These are phyloP conservation scores for Nezara viridula DNA, from an alignment of 2,888 invertebrate genomes.

Conservation along the genomic window DNA sequence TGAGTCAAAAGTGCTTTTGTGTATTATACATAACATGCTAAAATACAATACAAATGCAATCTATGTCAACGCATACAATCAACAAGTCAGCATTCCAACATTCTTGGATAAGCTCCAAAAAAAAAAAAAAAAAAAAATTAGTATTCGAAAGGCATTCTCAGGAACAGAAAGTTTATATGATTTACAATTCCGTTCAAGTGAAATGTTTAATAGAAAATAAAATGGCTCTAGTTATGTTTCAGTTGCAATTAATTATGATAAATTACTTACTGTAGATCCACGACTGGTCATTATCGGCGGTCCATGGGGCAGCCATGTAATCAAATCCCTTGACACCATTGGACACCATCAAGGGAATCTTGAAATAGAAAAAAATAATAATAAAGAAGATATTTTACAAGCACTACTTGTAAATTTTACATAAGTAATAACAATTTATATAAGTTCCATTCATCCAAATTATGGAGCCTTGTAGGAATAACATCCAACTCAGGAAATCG, in stretches of 20 bases:
- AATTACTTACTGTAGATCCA: slow-evolving; percentile 63
- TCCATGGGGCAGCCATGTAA: slow-evolving; percentile 63
- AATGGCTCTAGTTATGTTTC: not conserved
- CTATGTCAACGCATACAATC: slow-evolving; percentile 12
- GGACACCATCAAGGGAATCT: slow-evolving; percentile 64
- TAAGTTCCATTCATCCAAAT: not conserved
- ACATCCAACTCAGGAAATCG: too few relatives aligned
- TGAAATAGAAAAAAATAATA: slow-evolving; percentile 53
- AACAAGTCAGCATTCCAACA: slow-evolving; percentile 15
- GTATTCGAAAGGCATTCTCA: not conserved
- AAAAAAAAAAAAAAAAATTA: not conserved
- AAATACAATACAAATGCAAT: slow-evolving; percentile 8
- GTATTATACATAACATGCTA: not conserved
- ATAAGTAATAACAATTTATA: not conserved
- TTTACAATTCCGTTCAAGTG: not conserved
- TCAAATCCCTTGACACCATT: slow-evolving; percentile 64
- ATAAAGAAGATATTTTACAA: not conserved
- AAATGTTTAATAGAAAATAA: not conserved
- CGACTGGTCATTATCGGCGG: slow-evolving; percentile 62
- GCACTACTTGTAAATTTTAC: not conserved
- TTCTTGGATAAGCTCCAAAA: not conserved
- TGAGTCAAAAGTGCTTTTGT: not conserved
- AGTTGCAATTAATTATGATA: not conserved
- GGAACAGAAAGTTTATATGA: not conserved
- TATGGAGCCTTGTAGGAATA: too few relatives aligned